Evolutionary conservation across 2,888 invertebrate genomes (phyloP).

Genomic region (Heliconius sara): DNA sequence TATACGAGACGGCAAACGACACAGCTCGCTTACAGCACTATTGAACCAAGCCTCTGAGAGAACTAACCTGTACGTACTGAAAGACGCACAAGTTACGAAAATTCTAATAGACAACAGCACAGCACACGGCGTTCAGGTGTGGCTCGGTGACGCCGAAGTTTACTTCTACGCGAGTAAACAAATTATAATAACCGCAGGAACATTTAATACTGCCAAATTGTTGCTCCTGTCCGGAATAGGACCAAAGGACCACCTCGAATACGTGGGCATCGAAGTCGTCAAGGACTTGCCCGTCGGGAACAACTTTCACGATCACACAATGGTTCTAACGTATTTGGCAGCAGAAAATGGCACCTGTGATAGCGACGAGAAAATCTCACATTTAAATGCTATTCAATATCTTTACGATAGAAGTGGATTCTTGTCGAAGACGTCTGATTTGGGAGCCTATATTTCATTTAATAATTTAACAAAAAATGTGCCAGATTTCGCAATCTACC

Average conservation of each 20-base stretch:
- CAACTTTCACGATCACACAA: conserved; percentile 71
- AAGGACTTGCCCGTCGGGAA: conserved; percentile 69
- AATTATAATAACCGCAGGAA: conserved; percentile 69
- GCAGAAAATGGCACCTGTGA: conserved; percentile 65
- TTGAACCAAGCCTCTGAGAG: conserved; percentile 55
- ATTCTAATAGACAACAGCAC: conserved; percentile 59
- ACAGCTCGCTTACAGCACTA: conserved; percentile 66
- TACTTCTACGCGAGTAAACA: conserved; percentile 62
- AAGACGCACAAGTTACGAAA: conserved; percentile 61
- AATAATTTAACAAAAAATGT: conserved; percentile 51
- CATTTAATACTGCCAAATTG: conserved; percentile 71
- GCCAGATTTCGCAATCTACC: conserved; percentile 72
- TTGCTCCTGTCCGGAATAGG: conserved; percentile 71
- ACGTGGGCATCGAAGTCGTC: conserved; percentile 57
- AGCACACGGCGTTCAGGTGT: conserved; percentile 61
- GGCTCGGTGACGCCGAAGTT: conserved; percentile 51
- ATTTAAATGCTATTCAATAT: conserved; percentile 65
- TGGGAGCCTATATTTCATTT: conserved; percentile 64
- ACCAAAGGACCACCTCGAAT: conserved; percentile 59
- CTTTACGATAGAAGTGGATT: conserved; percentile 63
- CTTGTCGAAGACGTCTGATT: conserved; percentile 59
- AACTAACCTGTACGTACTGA: conserved; percentile 62
- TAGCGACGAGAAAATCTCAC: conserved; percentile 45
- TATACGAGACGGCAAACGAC: conserved; percentile 62
- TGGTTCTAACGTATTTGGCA: conserved; percentile 64